These are phyloP conservation scores for Myxocyprinus asiaticus DNA, from an alignment of 2,113 vertebrate genomes.

Conservation along the genomic window DNA sequence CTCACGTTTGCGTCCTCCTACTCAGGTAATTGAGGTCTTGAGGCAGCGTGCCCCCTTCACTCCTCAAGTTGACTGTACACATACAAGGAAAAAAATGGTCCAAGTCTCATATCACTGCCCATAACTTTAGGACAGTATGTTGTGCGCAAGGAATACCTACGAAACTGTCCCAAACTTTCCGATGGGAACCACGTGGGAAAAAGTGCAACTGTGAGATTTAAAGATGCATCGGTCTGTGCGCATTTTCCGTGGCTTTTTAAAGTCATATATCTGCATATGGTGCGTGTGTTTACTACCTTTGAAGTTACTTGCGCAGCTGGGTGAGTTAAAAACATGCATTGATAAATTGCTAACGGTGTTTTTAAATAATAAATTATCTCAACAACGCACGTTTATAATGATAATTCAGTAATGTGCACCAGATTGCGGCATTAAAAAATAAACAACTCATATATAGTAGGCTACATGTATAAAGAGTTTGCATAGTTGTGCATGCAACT, in stretches of 20 bases:
- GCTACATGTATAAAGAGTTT: no score
- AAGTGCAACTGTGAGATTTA: background rate
- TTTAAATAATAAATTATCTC: no score
- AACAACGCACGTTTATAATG: no score
- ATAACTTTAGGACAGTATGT: background rate
- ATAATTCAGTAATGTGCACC: no score
- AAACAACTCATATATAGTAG: no score
- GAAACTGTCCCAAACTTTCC: conserved; percentile 6
- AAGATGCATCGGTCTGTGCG: conserved; percentile 5
- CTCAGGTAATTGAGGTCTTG: conserved; percentile 28
- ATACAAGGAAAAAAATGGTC: background rate
- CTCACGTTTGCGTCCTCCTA: conserved; percentile 2
- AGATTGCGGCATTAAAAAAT: no score
- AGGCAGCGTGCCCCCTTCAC: conserved; percentile 8
- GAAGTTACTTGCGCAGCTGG: conserved; percentile 22
- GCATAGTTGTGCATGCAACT: no score
- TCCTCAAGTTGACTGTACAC: conserved; percentile 23
- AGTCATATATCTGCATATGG: conserved; percentile 5
- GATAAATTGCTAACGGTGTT: no score
- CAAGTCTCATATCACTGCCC: no score
- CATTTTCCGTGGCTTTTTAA: background rate
- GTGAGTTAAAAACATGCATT: conserved; percentile 27
- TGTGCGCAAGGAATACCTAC: background rate
- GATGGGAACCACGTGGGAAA: conserved; percentile 1
- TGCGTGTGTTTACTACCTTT: conserved; percentile 17